Percentiles rank a stretch among this genome's conserved stretches.
Evolutionary conservation across 2,888 invertebrate species (phyloP).

Genomic region (Ophion costatus): DNA sequence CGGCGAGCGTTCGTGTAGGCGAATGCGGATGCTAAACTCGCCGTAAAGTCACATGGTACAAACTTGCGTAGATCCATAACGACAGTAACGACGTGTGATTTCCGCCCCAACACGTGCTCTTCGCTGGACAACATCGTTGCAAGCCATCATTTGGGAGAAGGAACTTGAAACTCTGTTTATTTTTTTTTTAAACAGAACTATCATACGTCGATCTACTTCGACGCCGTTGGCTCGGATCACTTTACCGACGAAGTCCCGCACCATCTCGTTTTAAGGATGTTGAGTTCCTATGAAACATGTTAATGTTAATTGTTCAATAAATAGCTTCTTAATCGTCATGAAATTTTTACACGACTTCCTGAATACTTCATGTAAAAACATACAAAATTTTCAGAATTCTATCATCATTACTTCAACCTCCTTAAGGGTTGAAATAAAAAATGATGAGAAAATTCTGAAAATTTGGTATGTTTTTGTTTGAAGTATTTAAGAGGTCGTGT

Average conservation of each 20-base stretch:
- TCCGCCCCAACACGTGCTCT: not conserved
- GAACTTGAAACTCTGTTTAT: not conserved
- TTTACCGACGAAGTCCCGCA: not conserved
- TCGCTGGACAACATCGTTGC: not conserved
- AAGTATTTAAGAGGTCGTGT: too few relatives aligned
- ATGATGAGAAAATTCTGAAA: too few relatives aligned
- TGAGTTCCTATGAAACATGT: too few relatives aligned
- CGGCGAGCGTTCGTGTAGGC: not conserved
- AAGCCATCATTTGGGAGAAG: not conserved
- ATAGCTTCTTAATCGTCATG: too few relatives aligned
- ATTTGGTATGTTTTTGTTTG: too few relatives aligned
- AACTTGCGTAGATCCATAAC: not conserved
- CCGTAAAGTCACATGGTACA: not conserved
- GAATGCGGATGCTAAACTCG: not conserved
- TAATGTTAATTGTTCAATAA: too few relatives aligned
- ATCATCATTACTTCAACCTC: too few relatives aligned
- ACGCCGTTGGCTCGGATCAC: not conserved
- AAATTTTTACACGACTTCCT: too few relatives aligned
- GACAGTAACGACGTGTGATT: conserved; percentile 22
- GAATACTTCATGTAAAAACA: too few relatives aligned
- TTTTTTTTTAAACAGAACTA: not conserved
- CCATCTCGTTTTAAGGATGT: not conserved
- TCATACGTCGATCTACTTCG: not conserved
- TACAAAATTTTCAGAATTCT: too few relatives aligned
- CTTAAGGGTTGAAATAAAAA: too few relatives aligned